These are phyloP conservation scores for Sebastes diaconus DNA, from an alignment of 2,797 vertebrate genomes.

Conservation along the genomic window DNA sequence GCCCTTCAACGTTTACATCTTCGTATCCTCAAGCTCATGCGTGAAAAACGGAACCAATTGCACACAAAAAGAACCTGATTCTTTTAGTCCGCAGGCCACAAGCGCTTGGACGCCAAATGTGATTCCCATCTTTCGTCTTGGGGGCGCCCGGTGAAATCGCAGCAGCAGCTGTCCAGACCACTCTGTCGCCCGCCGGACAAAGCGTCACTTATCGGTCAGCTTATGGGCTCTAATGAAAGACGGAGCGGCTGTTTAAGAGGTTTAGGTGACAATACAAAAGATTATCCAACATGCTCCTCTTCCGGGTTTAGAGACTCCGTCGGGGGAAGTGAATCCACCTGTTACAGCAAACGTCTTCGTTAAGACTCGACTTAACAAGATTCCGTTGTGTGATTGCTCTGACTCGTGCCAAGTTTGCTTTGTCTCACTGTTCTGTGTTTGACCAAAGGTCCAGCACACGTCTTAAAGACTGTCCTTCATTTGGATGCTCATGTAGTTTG, in stretches of 20 bases:
- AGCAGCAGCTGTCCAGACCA: constrained; percentile 55
- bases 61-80: not conserved
- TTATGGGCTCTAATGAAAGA: constrained; percentile 50
- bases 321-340: constrained; percentile 17
- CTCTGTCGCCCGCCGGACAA: constrained; percentile 30
- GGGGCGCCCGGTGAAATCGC: not conserved
- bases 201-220: constrained; percentile 29
- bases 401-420: not conserved
- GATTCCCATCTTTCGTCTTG: constrained; percentile 25
- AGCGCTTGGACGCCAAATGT: constrained; percentile 27
- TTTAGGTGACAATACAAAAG: constrained; percentile 35
- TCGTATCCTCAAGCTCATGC: not conserved
- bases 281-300: constrained; percentile 16
- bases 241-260: constrained; percentile 44
- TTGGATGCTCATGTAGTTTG: not conserved
- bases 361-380: not conserved
- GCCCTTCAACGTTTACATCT: no score
- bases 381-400: not conserved
- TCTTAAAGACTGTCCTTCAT: not conserved
- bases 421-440: not conserved
- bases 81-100: not conserved
- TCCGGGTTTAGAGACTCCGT: not conserved
- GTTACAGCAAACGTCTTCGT: constrained; percentile 6
- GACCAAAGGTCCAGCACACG: not conserved
- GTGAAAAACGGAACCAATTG: not conserved